phyloP scores from a whole-genome alignment of 1,140 invertebrate genomes.

The Sinella curviseta region DNA sequence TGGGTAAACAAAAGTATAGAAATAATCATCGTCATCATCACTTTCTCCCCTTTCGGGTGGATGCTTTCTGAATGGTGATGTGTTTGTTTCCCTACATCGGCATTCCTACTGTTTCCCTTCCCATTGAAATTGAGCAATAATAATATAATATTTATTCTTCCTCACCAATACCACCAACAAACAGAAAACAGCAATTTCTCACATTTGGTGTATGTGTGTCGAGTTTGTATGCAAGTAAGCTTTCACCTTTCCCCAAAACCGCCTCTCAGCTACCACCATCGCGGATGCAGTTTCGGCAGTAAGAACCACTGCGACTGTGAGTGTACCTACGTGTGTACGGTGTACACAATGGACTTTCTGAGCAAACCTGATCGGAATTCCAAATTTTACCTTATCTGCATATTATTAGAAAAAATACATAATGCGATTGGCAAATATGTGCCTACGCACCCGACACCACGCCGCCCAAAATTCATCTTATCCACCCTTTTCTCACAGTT shows the following conservation, averaged over 20 bases:
- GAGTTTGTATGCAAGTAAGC: background rate
- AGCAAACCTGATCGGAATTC: background rate
- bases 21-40: too few relatives aligned
- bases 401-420: conserved; percentile 23
- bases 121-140: too few relatives aligned
- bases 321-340: too few relatives aligned
- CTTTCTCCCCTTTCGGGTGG: too few relatives aligned
- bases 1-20: background rate
- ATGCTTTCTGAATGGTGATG: too few relatives aligned
- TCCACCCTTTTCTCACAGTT: too few relatives aligned
- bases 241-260: background rate
- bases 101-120: too few relatives aligned
- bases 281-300: background rate
- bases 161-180: background rate
- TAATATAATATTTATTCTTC: background rate
- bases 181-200: background rate
- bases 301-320: background rate
- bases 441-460: background rate
- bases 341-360: conserved; percentile 8
- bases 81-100: too few relatives aligned
- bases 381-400: conserved; percentile 18
- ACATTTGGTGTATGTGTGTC: background rate
- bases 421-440: background rate
- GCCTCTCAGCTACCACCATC: background rate
- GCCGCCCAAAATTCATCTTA: too few relatives aligned